Base-by-base conservation (phyloP, 1,140 invertebrate genomes). In the Drosophila lowei region DNA sequence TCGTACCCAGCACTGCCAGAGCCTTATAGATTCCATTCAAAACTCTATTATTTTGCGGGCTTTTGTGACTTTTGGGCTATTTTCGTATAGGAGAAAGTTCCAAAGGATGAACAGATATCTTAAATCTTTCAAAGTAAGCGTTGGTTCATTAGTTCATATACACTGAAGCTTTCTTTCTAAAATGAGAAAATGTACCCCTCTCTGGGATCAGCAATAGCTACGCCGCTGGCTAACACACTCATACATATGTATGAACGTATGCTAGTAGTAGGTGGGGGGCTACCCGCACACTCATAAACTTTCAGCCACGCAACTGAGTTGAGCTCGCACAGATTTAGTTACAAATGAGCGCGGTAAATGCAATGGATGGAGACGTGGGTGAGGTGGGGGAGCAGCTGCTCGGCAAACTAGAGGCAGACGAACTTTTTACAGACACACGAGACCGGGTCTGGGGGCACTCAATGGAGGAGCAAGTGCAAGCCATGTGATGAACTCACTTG, bases 401-500 rank as follows among this genome's bases (percentile, higher is more conserved):
- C 50, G 55, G 49, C 38, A 53, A 47, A 49, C 50, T 67, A 54
- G 52, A 70, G 70, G 60, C 66, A 66, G 77, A 65, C 59, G 43
- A 85, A 85, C 77, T 85, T 85, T 85, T 86, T 21, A 55, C 79
- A 77, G 61, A 60, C 67, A 60, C 50, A 44, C 48, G 62, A 49
- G 43, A 30, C 30, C 30, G 8, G 23, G 3, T 15, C 62, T 15
- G 16, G 46, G 46, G 47, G 50, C 47, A 53, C 47, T 47, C 11
- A 65, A 63, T 58, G 47, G 25, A 57, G 34, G 54, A 56, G 52
- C 25, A 52, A 76, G 72, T 71, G 68, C 73, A 62, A 71, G 64
- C 56, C 68, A 60, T 86, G 81, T 77, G 77, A 85, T 85, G 83
- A 88, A 86, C 83, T 85, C 83, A 71, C 72, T 81, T 71, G 63